phyloP scores from a whole-genome alignment of 1,140 invertebrate species.

The Vollenhovia emeryi region DNA sequence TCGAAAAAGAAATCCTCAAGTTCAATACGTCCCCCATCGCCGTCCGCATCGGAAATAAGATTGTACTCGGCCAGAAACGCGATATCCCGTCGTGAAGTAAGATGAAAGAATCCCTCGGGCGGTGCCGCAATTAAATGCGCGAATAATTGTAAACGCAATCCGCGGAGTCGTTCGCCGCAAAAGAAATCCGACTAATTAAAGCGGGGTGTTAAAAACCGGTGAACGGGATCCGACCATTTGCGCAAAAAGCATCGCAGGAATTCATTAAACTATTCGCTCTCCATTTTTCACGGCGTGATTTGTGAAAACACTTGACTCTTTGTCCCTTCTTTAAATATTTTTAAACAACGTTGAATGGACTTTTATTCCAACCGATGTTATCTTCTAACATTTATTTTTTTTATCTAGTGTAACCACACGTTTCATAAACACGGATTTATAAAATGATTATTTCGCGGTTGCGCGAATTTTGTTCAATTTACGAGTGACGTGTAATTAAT shows the following conservation, averaged over 20 bases:
- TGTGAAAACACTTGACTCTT: background rate
- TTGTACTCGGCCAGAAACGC: slow-evolving; percentile 44
- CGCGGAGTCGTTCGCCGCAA: slow-evolving; percentile 26
- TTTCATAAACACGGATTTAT: slow-evolving; percentile 9
- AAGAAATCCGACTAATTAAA: slow-evolving; percentile 49
- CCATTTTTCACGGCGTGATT: slow-evolving; percentile 4
- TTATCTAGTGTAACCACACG: background rate
- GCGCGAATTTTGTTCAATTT: background rate
- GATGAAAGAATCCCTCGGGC: slow-evolving; percentile 32
- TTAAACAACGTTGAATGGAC: background rate
- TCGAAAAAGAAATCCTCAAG: slow-evolving; percentile 51
- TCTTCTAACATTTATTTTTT: background rate
- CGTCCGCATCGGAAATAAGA: slow-evolving; percentile 42
- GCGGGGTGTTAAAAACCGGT: slow-evolving; percentile 15
- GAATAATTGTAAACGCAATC: slow-evolving; percentile 57
- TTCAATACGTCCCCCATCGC: slow-evolving; percentile 47
- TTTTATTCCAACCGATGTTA: background rate
- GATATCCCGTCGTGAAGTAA: slow-evolving; percentile 30
- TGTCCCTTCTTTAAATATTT: background rate
- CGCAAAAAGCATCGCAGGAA: slow-evolving; percentile 22
- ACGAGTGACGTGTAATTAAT: slow-evolving; percentile 12
- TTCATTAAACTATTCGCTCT: slow-evolving; percentile 21
- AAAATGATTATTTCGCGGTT: background rate
- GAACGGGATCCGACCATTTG: slow-evolving; percentile 5
- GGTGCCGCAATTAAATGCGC: slow-evolving; percentile 40